Conservation (phyloP, 1,140 invertebrate genomes). For the Ips typographus region DNA sequence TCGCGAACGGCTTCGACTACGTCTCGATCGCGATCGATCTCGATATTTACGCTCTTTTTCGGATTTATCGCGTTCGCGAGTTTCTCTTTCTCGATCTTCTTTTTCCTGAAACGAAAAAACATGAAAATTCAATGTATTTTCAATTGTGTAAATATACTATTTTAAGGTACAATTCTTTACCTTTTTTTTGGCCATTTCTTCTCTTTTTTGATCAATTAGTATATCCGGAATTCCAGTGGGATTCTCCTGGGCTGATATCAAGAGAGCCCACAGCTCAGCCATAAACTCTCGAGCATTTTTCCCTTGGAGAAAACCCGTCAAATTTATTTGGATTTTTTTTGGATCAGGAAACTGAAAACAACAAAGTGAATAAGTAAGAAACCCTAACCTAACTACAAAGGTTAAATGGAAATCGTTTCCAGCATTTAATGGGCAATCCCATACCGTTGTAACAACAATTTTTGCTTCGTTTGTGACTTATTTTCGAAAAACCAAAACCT, state of each 20-base stretch:
- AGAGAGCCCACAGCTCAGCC: constrained; percentile 93
- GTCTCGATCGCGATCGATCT: constrained; percentile 43
- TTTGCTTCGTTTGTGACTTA: no score
- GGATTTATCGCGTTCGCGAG: constrained; percentile 45
- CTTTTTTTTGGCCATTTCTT: constrained; percentile 88
- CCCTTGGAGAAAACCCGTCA: constrained; percentile 98
- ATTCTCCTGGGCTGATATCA: constrained; percentile 94
- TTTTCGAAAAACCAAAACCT: no score
- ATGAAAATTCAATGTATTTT: constrained; percentile 9
- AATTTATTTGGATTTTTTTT: constrained; percentile 98
- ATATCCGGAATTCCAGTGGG: constrained; percentile 91
- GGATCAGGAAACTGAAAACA: constrained; percentile 94
- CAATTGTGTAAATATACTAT: constrained; percentile 10
- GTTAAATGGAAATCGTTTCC: no score
- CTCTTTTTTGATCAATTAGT: constrained; percentile 94
- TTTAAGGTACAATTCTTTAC: constrained; percentile 46
- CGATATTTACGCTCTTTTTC: constrained; percentile 49
- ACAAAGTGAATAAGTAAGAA: constrained; percentile 40
- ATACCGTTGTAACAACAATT: no score
- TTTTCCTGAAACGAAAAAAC: constrained; percentile 62
- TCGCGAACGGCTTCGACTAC: constrained; percentile 26
- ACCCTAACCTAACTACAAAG: constrained; percentile 47
- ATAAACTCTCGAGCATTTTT: constrained; percentile 97
- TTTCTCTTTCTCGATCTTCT: constrained; percentile 62
- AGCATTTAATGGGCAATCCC: no score